Conservation (phyloP, 1,140 invertebrate species). For the Brachionus koreanus region DNA sequence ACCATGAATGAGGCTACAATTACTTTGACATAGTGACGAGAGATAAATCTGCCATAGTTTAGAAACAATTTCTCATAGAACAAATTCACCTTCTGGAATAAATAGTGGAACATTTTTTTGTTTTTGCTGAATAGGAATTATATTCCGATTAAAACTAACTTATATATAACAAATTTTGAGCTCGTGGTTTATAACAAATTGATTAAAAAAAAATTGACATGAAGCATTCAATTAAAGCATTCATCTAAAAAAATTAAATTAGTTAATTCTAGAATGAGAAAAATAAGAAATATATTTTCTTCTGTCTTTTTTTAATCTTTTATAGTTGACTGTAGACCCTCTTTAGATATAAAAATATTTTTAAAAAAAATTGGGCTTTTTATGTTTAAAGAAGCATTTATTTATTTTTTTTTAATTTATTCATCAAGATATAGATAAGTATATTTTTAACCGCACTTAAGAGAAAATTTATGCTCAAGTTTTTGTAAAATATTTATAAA, state of each 20-base stretch:
- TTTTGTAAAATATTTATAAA: neutral
- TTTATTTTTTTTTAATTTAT: too few species aligned
- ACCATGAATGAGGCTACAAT: neutral
- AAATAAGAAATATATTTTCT: neutral
- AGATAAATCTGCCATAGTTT: neutral
- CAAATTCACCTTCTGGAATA: slow-evolving; percentile 26
- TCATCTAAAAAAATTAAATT: neutral
- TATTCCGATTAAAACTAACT: too few species aligned
- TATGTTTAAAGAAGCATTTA: too few species aligned
- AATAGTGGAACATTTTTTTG: slow-evolving; percentile 5
- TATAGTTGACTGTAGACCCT: too few species aligned
- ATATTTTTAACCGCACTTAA: neutral
- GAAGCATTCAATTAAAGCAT: neutral
- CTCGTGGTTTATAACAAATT: neutral
- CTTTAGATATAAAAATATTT: too few species aligned
- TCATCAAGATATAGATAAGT: too few species aligned
- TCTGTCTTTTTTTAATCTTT: too few species aligned
- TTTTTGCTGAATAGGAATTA: too few species aligned
- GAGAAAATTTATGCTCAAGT: neutral
- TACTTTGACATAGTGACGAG: neutral
- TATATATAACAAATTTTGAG: neutral
- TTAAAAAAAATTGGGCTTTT: too few species aligned
- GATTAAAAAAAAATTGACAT: neutral
- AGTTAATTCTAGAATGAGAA: neutral
- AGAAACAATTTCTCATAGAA: slow-evolving; percentile 15